These are phyloP conservation scores for Lepidostoma basale DNA, from an alignment of 1,140 invertebrate species.

Conservation along the genomic window DNA sequence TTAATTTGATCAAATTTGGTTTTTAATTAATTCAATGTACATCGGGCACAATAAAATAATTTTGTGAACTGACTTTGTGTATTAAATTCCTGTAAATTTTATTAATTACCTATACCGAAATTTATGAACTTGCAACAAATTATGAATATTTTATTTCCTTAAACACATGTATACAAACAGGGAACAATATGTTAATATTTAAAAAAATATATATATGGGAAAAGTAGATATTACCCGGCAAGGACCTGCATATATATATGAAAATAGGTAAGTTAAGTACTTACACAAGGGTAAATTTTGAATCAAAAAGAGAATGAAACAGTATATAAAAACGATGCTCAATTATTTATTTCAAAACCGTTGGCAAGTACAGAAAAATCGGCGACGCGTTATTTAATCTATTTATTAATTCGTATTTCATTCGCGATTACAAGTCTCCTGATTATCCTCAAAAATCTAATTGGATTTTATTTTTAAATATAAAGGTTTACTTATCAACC, in stretches of 20 bases:
- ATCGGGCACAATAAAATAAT: slow-evolving; percentile 7
- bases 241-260: background rate
- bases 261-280: background rate
- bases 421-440: background rate
- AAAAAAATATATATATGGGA: background rate
- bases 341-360: slow-evolving; percentile 6
- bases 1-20: background rate
- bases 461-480: background rate
- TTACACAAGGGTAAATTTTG: background rate
- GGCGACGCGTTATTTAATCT: background rate
- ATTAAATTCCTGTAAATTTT: too few species aligned
- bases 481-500: background rate
- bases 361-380: slow-evolving; percentile 20
- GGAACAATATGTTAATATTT: background rate
- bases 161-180: background rate
- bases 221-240: background rate
- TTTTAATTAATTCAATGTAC: background rate
- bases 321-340: background rate
- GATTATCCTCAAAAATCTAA: background rate
- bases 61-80: slow-evolving; percentile 1
- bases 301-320: background rate
- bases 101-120: too few species aligned
- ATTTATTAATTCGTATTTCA: background rate
- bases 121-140: too few species aligned
- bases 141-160: background rate